phyloP scores from a whole-genome alignment of 2,797 vertebrate genomes.

The Prunella strophiata region DNA sequence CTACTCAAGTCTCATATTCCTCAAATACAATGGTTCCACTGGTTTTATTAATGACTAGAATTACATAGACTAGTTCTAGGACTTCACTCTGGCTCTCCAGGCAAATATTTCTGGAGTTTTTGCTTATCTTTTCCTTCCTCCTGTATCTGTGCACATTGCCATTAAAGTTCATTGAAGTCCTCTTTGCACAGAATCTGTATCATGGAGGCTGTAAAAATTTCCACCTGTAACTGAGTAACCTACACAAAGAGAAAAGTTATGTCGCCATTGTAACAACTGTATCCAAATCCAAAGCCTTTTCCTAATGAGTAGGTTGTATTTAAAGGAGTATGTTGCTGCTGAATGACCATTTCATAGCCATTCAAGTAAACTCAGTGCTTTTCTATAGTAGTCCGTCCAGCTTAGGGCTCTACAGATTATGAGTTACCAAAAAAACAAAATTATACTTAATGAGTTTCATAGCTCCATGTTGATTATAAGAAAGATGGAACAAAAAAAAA shows the following conservation, averaged over 20 bases:
- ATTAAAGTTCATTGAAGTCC: not conserved
- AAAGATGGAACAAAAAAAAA: not conserved
- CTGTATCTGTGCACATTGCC: not conserved
- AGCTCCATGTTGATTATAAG: not conserved
- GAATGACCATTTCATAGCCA: not conserved
- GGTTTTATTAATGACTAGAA: not conserved
- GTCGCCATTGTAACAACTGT: not conserved
- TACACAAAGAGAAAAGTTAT: not conserved
- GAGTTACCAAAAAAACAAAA: not conserved
- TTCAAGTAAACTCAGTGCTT: slow-evolving; percentile 3
- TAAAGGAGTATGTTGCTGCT: not conserved
- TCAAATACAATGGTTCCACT: not conserved
- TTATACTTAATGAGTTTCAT: not conserved
- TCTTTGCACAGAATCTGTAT: not conserved
- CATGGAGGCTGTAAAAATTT: accelerated
- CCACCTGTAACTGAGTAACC: not conserved
- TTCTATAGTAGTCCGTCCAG: too few species aligned
- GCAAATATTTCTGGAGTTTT: not conserved
- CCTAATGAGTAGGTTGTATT: not conserved
- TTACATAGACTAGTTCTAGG: not conserved
- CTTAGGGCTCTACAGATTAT: not conserved
- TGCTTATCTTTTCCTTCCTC: not conserved
- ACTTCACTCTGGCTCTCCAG: not conserved
- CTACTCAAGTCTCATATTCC: not conserved
- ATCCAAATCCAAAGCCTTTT: not conserved